Base-by-base conservation (phyloP, 2,888 invertebrate genomes). In the Dicyrtoma fusca region DNA sequence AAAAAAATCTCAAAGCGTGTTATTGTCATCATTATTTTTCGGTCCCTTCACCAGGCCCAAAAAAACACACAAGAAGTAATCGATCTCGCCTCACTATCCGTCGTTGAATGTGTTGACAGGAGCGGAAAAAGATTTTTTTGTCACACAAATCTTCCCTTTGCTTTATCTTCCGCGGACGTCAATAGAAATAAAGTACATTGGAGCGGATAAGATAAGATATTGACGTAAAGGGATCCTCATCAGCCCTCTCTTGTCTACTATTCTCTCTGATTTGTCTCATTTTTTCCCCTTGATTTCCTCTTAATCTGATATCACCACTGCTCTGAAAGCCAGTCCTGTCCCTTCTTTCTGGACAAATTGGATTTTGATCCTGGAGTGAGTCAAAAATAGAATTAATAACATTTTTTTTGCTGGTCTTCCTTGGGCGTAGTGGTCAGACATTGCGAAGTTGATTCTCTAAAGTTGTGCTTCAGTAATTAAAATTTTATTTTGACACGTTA, bases 181-280 rank as follows among this genome's bases (percentile, higher is more conserved):
- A n/a, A 26, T 14, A 55, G 8, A 1, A 23, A 19, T 2, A 55
- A 6, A 55, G 34, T 3, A 34, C 4, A 34, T 3, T 34, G 34
- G 34, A 34, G 34, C 4, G 8, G 57, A 13, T 34, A 26, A 59
- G 61, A 49, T 26, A 19, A 8, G n/a, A 42, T 53, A 66, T 51
- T 65, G 65, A 65, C 34, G 17, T 51, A 34, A 26, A 26, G 21
- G 53, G 42, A 23, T 66, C 25, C 66, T 66, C 66, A 66, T 53
- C 66, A 53, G 53, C 42, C 53, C 53, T 42, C 66, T 14, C 19
- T 45, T 1, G 8, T 42, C 61, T 19, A 5, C 8, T 34, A 34
- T 34, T 53, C 19, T 55, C 55, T 66, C 51, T 66, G 66, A 66
- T 66, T 66, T 66, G 66, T 66, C 66, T 66, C 53, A 53, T 66